Conservation (phyloP, 2,888 invertebrate genomes). For the Eurytoma adleriae region DNA sequence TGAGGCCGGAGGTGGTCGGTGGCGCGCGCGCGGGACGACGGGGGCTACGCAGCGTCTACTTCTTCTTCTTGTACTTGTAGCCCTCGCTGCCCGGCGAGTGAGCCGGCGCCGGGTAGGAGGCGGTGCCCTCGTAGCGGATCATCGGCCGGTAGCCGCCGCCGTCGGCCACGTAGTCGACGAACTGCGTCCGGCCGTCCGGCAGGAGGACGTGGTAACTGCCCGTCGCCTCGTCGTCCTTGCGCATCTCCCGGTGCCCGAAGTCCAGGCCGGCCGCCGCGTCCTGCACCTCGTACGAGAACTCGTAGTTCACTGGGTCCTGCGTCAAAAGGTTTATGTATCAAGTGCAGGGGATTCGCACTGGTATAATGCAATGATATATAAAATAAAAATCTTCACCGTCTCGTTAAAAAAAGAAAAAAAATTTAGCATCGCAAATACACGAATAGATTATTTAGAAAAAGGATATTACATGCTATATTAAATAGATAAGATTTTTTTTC, state of each 20-base stretch:
- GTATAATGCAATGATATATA: too few species aligned
- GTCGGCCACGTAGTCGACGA: constrained; percentile 82
- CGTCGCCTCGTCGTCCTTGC: constrained; percentile 81
- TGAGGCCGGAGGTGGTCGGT: neutral
- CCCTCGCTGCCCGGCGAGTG: constrained; percentile 63
- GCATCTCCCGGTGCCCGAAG: constrained; percentile 82
- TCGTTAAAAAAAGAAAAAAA: too few species aligned
- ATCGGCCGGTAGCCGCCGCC: constrained; percentile 81
- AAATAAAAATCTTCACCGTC: too few species aligned
- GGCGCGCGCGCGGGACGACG: neutral
- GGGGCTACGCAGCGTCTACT: constrained; percentile 17
- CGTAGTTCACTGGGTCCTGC: constrained; percentile 82
- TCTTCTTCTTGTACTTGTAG: constrained; percentile 65
- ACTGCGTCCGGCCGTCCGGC: constrained; percentile 82
- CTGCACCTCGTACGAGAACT: constrained; percentile 82
- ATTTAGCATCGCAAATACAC: too few species aligned
- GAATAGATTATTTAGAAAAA: too few species aligned
- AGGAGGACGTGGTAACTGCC: constrained; percentile 82
- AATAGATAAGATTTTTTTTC: too few species aligned
- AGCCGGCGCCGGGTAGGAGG: constrained; percentile 68
- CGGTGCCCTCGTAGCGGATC: constrained; percentile 77
- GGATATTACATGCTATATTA: too few species aligned
- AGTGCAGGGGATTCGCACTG: too few species aligned
- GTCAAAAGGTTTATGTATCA: too few species aligned
- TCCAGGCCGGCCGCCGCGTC: constrained; percentile 79